These are phyloP conservation scores for Calosoma granatense DNA, from an alignment of 1,140 invertebrate genomes.

Conservation along the genomic window DNA sequence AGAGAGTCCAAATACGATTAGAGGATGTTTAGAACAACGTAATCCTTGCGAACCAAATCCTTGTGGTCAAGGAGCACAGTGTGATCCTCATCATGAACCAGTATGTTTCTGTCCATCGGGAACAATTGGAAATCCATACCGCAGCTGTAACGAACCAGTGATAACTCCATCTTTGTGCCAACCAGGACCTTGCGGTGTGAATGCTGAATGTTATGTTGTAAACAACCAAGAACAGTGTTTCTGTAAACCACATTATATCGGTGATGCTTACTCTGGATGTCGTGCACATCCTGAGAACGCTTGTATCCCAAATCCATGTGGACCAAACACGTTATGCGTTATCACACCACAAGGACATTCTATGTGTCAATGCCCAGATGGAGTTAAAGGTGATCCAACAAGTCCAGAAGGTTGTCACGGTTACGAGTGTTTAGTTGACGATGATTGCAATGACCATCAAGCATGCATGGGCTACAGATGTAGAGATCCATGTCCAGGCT, in stretches of 20 bases:
- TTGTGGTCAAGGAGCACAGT: constrained; percentile 67
- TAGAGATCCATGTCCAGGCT: constrained; percentile 67
- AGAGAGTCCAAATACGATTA: constrained; percentile 77
- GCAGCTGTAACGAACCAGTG: constrained; percentile 49
- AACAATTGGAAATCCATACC: constrained; percentile 68
- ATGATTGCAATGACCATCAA: constrained; percentile 56
- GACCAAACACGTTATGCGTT: constrained; percentile 59
- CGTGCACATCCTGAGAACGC: constrained; percentile 48
- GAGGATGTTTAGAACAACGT: constrained; percentile 64
- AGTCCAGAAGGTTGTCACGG: constrained; percentile 57
- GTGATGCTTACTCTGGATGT: constrained; percentile 57
- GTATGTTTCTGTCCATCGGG: constrained; percentile 70
- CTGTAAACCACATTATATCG: constrained; percentile 60
- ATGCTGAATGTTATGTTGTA: constrained; percentile 68
- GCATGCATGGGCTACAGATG: constrained; percentile 70
- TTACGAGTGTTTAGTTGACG: constrained; percentile 65
- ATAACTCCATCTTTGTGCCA: constrained; percentile 51
- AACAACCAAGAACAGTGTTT: constrained; percentile 65
- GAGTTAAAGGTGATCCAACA: constrained; percentile 66
- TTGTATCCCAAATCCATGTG: constrained; percentile 68
- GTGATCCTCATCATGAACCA: constrained; percentile 64
- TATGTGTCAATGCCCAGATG: constrained; percentile 61
- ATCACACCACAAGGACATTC: constrained; percentile 54
- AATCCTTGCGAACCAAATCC: constrained; percentile 74
- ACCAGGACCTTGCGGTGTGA: constrained; percentile 69